Conservation (phyloP, 2,888 invertebrate genomes). For the Drosophila atripex region DNA sequence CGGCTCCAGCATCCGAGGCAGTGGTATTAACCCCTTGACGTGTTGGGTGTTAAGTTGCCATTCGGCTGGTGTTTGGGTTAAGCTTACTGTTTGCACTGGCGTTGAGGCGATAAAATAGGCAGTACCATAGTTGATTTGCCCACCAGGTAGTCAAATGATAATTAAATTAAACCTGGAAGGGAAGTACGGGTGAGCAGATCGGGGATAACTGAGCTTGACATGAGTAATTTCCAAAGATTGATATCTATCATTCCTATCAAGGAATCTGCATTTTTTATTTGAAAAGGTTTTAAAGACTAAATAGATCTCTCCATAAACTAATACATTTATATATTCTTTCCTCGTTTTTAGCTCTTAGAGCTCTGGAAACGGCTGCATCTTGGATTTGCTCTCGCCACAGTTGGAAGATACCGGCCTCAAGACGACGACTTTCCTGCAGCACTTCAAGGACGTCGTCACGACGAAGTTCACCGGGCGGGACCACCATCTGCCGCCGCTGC, state of each 20-base stretch:
- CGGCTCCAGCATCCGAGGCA: constrained; percentile 27
- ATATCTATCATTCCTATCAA: too few relatives aligned
- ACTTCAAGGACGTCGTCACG: constrained; percentile 84
- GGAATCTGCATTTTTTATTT: too few relatives aligned
- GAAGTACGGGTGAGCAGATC: neutral
- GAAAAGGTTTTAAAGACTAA: too few relatives aligned
- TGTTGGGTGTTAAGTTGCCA: constrained; percentile 76
- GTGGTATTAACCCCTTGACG: constrained; percentile 78
- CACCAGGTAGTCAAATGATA: constrained; percentile 58
- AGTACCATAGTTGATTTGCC: constrained; percentile 53
- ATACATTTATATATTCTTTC: constrained; percentile 6
- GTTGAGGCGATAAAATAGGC: constrained; percentile 61
- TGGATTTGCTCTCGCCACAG: constrained; percentile 78
- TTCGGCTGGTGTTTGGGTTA: constrained; percentile 79
- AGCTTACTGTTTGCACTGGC: constrained; percentile 70
- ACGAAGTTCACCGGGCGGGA: constrained; percentile 83
- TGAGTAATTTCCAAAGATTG: constrained; percentile 14
- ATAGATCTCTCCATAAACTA: neutral
- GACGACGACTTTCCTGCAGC: constrained; percentile 84
- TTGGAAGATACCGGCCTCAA: constrained; percentile 83
- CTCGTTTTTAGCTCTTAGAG: constrained; percentile 55
- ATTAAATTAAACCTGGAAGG: constrained; percentile 7
- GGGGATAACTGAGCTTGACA: constrained; percentile 10
- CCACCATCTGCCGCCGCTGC: constrained; percentile 81
- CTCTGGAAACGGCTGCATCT: constrained; percentile 72